Percentiles rank a stretch among this genome's conserved stretches.
These are phyloP conservation scores for Ladona fulva DNA, from an alignment of 1,140 invertebrate genomes.

Conservation along the genomic window DNA sequence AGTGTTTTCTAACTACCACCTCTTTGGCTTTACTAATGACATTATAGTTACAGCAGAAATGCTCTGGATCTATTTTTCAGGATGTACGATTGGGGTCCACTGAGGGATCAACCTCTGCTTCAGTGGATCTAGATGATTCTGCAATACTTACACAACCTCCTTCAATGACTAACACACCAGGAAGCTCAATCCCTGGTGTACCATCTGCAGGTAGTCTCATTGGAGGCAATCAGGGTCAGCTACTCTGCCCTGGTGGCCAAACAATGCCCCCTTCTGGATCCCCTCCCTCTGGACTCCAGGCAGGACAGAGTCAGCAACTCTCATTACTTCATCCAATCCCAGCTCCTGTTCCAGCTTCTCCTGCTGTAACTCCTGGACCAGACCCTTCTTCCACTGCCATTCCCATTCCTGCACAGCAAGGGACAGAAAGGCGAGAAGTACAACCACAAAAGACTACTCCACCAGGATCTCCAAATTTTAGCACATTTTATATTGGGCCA, in stretches of 20 bases:
- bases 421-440: slow-evolving; percentile 32
- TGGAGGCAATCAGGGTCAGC: slow-evolving; percentile 16
- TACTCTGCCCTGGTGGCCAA: slow-evolving; percentile 23
- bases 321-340: slow-evolving; percentile 27
- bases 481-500: slow-evolving; percentile 18
- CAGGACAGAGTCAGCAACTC: slow-evolving; percentile 30
- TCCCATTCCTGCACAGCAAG: slow-evolving; percentile 20
- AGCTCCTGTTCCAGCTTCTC: background rate
- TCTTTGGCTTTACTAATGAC: no score
- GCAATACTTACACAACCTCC: background rate
- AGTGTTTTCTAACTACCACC: no score
- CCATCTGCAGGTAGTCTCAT: background rate
- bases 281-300: slow-evolving; percentile 32
- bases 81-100: slow-evolving; percentile 77
- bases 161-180: background rate
- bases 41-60: no score
- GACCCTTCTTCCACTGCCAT: slow-evolving; percentile 43
- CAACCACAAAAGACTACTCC: slow-evolving; percentile 34
- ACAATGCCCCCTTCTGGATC: slow-evolving; percentile 33
- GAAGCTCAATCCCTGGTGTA: background rate
- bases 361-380: slow-evolving; percentile 18
- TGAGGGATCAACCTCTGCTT: slow-evolving; percentile 55
- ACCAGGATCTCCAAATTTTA: slow-evolving; percentile 44
- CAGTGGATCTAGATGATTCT: slow-evolving; percentile 69
- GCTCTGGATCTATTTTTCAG: slow-evolving; percentile 36